These are phyloP conservation scores for Columbina picui DNA, from an alignment of 2,113 vertebrate species.

Conservation along the genomic window DNA sequence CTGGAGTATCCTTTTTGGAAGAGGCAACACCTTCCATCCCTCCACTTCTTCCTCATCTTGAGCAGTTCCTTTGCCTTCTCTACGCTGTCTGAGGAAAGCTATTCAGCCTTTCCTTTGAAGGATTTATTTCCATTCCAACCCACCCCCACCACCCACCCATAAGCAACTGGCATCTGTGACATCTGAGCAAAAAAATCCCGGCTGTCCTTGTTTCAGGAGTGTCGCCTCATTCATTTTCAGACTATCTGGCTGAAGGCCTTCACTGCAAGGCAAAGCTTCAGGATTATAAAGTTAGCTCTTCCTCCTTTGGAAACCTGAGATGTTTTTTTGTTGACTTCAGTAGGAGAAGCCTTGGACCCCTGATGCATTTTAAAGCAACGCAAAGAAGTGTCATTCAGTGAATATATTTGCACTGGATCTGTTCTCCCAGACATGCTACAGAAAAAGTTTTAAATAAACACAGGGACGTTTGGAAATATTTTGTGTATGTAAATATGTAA, in stretches of 20 bases:
- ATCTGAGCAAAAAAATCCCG: background rate
- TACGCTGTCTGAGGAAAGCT: background rate
- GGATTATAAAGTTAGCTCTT: background rate
- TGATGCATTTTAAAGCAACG: constrained; percentile 44
- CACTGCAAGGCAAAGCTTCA: background rate
- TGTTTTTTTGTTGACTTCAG: background rate
- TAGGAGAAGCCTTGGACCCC: background rate
- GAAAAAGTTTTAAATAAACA: constrained; percentile 78
- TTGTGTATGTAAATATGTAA: constrained; percentile 80
- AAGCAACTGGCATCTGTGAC: constrained; percentile 7
- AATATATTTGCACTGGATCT: constrained; percentile 62
- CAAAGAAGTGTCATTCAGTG: constrained; percentile 38
- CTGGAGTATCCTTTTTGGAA: background rate
- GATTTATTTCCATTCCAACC: background rate
- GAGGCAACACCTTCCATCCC: background rate
- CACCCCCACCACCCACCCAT: background rate
- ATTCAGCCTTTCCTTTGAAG: background rate
- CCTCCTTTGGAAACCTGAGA: background rate
- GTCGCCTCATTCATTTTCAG: background rate
- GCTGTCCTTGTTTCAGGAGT: constrained; percentile 1
- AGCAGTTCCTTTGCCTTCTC: background rate
- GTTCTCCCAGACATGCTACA: constrained; percentile 61
- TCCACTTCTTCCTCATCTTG: background rate
- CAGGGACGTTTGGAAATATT: constrained; percentile 75
- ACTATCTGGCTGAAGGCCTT: background rate